phyloP scores from a whole-genome alignment of 2,797 vertebrate genomes.

The Cyclura pinguis region DNA sequence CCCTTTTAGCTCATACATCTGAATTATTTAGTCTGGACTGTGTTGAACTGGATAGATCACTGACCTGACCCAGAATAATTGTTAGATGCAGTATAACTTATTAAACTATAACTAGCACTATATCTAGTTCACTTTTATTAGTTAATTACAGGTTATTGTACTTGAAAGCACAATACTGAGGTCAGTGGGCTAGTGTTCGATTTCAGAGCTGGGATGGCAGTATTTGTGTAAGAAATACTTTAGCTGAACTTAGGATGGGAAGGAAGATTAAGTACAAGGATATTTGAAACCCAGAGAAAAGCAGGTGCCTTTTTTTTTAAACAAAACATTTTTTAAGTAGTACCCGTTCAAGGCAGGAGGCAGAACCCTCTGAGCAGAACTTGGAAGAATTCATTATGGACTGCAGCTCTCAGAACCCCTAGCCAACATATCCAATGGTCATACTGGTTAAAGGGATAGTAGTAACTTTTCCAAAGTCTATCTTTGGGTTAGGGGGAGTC shows the following conservation, averaged over 20 bases:
- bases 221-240: slow-evolving; percentile 34
- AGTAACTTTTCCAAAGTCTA: too few species aligned
- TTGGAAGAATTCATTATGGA: too few species aligned
- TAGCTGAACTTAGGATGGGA: neutral
- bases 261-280: neutral
- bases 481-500: too few species aligned
- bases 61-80: neutral
- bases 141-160: slow-evolving; percentile 14
- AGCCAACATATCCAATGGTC: too few species aligned
- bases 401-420: too few species aligned
- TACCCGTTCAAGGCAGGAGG: too few species aligned
- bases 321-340: too few species aligned
- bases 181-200: slow-evolving; percentile 5
- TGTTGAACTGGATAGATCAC: neutral
- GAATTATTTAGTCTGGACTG: neutral
- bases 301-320: neutral
- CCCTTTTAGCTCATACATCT: neutral
- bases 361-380: too few species aligned
- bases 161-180: slow-evolving; percentile 25
- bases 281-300: neutral
- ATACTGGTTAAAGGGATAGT: too few species aligned
- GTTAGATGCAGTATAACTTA: slow-evolving; percentile 16
- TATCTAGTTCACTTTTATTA: slow-evolving; percentile 17
- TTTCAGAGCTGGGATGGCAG: slow-evolving; percentile 23
- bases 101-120: slow-evolving; percentile 8